Conservation (phyloP, 2,797 vertebrate species). For the Peromyscus eremicus region DNA sequence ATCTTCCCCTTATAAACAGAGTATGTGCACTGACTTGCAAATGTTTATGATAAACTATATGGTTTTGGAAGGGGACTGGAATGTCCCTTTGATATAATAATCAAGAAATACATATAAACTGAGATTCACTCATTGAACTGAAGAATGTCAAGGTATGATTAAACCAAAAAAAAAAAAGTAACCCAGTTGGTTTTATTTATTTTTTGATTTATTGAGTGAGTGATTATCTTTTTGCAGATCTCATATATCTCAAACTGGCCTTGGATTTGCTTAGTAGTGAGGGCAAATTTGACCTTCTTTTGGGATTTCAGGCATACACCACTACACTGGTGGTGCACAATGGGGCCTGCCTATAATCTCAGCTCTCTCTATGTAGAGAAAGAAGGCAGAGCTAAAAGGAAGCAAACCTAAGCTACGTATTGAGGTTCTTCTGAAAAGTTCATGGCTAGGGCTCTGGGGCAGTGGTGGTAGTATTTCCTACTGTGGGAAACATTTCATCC, state of each 20-base stretch:
- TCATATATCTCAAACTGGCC: neutral
- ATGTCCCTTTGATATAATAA: neutral
- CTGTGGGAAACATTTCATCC: neutral
- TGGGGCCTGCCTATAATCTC: neutral
- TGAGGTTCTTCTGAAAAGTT: neutral
- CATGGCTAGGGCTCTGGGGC: neutral
- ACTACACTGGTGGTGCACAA: neutral
- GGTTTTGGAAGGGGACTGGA: neutral
- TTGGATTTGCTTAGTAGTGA: neutral
- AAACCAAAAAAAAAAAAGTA: neutral
- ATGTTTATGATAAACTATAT: neutral
- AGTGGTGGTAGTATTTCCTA: neutral
- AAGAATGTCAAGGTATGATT: too few relatives aligned
- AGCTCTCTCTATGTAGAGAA: neutral
- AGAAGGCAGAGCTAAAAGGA: neutral
- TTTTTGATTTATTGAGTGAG: neutral
- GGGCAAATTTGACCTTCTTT: neutral
- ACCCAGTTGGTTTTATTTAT: too few relatives aligned
- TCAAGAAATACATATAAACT: neutral
- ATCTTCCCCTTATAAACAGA: neutral
- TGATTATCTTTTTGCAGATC: neutral
- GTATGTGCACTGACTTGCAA: neutral
- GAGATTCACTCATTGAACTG: neutral
- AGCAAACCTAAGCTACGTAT: neutral
- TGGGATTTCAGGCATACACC: neutral